These are phyloP conservation scores for Drosophila tristis DNA, from an alignment of 1,140 invertebrate species.

Conservation along the genomic window DNA sequence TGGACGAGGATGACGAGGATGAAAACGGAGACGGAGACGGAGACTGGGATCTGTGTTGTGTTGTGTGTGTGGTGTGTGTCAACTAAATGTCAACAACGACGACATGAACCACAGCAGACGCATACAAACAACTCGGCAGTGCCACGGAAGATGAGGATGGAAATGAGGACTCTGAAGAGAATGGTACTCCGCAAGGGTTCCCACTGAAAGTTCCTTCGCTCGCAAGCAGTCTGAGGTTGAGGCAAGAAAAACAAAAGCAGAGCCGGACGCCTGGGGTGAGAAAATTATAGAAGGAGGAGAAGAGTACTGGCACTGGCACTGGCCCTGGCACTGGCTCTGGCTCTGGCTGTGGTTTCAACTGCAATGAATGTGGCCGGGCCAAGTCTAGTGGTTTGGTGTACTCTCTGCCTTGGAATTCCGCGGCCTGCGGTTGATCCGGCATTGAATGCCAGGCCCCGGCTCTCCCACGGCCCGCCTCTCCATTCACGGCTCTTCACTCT, in stretches of 20 bases:
- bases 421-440: slow-evolving; percentile 44
- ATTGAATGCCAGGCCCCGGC: slow-evolving; percentile 27
- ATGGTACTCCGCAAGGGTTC: not conserved
- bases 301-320: slow-evolving; percentile 14
- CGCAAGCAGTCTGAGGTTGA: slow-evolving; percentile 27
- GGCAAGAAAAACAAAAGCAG: slow-evolving; percentile 51
- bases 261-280: slow-evolving; percentile 18
- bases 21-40: not conserved
- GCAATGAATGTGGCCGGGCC: slow-evolving; percentile 21
- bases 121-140: slow-evolving; percentile 28
- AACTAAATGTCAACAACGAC: slow-evolving; percentile 77
- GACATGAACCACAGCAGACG: slow-evolving; percentile 58
- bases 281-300: slow-evolving; percentile 3
- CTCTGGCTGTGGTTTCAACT: slow-evolving; percentile 56
- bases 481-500: not conserved
- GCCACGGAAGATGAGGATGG: slow-evolving; percentile 18
- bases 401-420: slow-evolving; percentile 47
- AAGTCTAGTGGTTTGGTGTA: slow-evolving; percentile 28
- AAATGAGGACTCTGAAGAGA: slow-evolving; percentile 3
- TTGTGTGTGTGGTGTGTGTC: slow-evolving; percentile 62
- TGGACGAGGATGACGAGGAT: not conserved
- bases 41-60: slow-evolving; percentile 5
- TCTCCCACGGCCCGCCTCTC: not conserved
- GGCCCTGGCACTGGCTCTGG: slow-evolving; percentile 12
- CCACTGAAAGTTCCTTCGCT: slow-evolving; percentile 14